Conservation (phyloP, 2,113 vertebrate genomes). For the Menura novaehollandiae region DNA sequence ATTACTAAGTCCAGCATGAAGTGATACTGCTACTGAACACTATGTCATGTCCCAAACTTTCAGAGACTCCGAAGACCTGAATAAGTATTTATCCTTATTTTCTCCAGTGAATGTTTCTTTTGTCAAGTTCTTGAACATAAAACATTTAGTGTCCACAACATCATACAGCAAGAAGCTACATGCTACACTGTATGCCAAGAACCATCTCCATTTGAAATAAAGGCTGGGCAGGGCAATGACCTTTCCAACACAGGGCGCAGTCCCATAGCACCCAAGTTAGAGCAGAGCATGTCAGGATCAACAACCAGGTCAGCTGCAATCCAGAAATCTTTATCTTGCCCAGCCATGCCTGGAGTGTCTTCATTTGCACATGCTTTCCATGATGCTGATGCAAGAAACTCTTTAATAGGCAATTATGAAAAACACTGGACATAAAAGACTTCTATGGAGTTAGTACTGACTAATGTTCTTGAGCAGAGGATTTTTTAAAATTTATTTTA, state of each 20-base stretch:
- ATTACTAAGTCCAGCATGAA: not conserved
- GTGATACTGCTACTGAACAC: not conserved
- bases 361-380: not conserved
- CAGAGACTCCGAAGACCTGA: not conserved
- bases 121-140: not conserved
- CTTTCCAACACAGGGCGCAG: accelerated
- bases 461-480: not conserved
- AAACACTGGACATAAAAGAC: not conserved
- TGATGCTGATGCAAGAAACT: not conserved
- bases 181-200: not conserved
- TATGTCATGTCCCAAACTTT: not conserved
- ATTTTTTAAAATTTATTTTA: not conserved
- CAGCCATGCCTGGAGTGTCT: not conserved
- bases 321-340: accelerated
- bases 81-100: not conserved
- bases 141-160: not conserved
- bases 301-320: not conserved
- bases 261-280: accelerated
- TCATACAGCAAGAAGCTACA: not conserved
- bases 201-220: not conserved
- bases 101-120: not conserved
- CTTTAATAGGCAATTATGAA: not conserved
- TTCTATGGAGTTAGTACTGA: not conserved
- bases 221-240: not conserved
- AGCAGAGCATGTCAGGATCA: not conserved